Base-by-base conservation (phyloP, 2,113 vertebrate species). In the Turnix velox region DNA sequence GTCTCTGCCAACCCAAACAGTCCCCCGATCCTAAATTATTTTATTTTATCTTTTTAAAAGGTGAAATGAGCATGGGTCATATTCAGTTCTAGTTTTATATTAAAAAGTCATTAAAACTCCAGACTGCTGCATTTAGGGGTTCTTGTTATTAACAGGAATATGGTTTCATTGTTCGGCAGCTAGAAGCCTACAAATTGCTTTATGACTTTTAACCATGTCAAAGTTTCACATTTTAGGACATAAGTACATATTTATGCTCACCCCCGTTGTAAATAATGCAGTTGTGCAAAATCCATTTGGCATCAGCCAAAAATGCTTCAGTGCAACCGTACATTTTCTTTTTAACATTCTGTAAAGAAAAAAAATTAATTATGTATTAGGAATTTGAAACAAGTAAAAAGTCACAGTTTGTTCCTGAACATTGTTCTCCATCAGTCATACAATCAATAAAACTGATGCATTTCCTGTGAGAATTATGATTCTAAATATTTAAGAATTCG, bases 271-370 rank as follows among this genome's bases (percentile, higher is more conserved):
- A 99, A 97, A 99, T 99, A 95, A 99, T 99, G 97, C 99, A 99
- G 97, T 99, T 99, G 98, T 99, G 99, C 91, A 99, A 98, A 95
- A 99, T 99, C 99, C 99, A 99, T 96, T 99, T 99, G 96, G 99
- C 98, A 75, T 99, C 99, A 54, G 99, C 99, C 96, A 99, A 97
- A 97, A 99, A 99, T 85, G 99, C 99, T 97, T 99, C 99, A 13
- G 99, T 99, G 97, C 99, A 99, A 95, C 99, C 99, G 52, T 99
- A 99, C 98, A 99, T 99, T 98, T 99, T 99, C 98, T 99, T 99
- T 97, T 99, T 99, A 92, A 99, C 98, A 95, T 99, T 99, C 99
- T 99, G 93, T 48, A 65, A 94, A 77, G 33, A 75, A 93, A 82
- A 78, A 58, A 37, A 76, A 87, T 54, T 7, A 40, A 51, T 49